A percentile compares a stretch with the other conserved stretches of the same genome.
Evolutionary conservation across 30 jellyfish, hydroid and myxozoan genomes (phyloP).

Genomic region (Aurelia sp.): DNA sequence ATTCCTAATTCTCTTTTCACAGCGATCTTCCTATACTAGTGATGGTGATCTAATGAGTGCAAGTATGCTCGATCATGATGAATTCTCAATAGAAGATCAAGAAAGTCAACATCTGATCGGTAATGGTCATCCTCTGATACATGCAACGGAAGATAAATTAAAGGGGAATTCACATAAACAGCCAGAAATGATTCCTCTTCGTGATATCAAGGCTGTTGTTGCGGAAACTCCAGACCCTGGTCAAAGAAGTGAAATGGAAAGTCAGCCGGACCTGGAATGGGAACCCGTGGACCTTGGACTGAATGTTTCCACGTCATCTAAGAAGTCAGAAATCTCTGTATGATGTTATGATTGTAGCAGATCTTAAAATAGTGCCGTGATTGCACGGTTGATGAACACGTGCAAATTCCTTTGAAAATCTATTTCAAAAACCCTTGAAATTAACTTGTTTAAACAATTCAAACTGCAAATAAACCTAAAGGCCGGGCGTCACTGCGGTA

Average conservation of each 20-base stretch:
- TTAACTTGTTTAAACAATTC: no score
- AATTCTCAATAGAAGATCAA: background rate
- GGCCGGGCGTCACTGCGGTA: no score
- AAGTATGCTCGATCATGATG: background rate
- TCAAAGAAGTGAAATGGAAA: slow-evolving; percentile 52
- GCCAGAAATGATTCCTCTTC: slow-evolving; percentile 63
- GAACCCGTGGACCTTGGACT: slow-evolving; percentile 72
- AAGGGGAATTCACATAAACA: slow-evolving; percentile 6
- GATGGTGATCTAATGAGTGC: background rate
- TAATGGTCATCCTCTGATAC: slow-evolving; percentile 45
- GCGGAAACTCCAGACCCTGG: slow-evolving; percentile 65
- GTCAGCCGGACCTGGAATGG: slow-evolving; percentile 77
- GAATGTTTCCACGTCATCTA: slow-evolving; percentile 24
- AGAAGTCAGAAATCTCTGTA: slow-evolving; percentile 11
- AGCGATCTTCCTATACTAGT: slow-evolving; percentile 1
- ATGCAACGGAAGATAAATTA: background rate
- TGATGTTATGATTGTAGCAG: no score
- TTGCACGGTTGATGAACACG: no score
- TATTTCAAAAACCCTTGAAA: no score
- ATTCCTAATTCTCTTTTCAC: background rate
- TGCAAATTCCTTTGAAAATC: no score
- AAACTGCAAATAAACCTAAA: no score
- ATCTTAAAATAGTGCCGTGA: no score
- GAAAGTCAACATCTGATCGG: slow-evolving; percentile 41
- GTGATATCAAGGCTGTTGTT: slow-evolving; percentile 12